Evolutionary conservation across 2,888 invertebrate species (phyloP).

Genomic region (Oxycera nigricornis): DNA sequence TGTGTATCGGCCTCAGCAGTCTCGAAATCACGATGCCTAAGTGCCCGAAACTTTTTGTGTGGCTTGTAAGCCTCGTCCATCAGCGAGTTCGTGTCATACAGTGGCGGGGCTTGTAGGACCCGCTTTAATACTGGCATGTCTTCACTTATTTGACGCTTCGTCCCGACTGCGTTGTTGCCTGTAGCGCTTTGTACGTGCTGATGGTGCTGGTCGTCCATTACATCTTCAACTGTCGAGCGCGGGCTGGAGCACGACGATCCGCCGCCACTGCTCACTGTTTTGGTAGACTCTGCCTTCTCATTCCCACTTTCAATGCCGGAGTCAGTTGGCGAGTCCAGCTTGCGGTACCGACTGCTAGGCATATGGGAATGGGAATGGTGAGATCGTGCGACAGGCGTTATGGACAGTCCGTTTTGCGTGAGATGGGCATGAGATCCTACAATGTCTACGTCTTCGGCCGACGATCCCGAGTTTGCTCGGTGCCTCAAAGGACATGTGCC

Average conservation of each 20-base stretch:
- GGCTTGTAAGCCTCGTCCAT: slow-evolving; percentile 97
- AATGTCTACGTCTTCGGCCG: slow-evolving; percentile 71
- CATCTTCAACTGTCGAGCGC: slow-evolving; percentile 82
- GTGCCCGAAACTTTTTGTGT: slow-evolving; percentile 92
- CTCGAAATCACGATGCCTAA: slow-evolving; percentile 81
- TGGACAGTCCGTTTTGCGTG: slow-evolving; percentile 76
- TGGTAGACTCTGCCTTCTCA: slow-evolving; percentile 79
- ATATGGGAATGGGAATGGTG: slow-evolving; percentile 53
- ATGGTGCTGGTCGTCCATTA: slow-evolving; percentile 65
- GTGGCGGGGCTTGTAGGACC: slow-evolving; percentile 89
- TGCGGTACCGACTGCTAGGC: slow-evolving; percentile 73
- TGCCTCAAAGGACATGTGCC: slow-evolving; percentile 75
- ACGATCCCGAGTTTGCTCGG: slow-evolving; percentile 79
- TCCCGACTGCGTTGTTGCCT: slow-evolving; percentile 47
- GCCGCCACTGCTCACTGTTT: slow-evolving; percentile 75
- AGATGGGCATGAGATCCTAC: slow-evolving; percentile 72
- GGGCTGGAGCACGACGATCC: slow-evolving; percentile 87
- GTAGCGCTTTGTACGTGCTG: slow-evolving; percentile 51
- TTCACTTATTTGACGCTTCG: slow-evolving; percentile 70
- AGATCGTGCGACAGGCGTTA: slow-evolving; percentile 69
- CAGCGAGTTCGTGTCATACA: slow-evolving; percentile 86
- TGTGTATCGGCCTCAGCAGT: slow-evolving; percentile 70
- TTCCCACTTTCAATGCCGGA: slow-evolving; percentile 94
- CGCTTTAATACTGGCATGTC: slow-evolving; percentile 95
- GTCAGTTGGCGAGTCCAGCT: slow-evolving; percentile 89